Conservation (phyloP, 2,113 vertebrate genomes). For the Phaethon lepturus region DNA sequence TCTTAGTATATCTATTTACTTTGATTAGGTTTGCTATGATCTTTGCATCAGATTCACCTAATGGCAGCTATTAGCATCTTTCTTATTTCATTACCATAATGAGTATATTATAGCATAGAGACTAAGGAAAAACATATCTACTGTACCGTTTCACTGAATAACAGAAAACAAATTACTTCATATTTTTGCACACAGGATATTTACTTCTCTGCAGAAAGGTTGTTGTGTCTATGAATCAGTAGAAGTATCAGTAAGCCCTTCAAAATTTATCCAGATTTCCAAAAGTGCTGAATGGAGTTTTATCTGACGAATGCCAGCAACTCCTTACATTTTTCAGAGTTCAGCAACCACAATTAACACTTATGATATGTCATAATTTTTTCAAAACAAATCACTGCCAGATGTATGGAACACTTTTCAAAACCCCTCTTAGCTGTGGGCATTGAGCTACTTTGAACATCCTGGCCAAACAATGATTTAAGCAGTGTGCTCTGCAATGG, state of each 20-base stretch:
- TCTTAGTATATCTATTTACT: not conserved
- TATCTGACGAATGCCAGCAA: not conserved
- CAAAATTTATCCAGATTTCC: not conserved
- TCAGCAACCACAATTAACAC: not conserved
- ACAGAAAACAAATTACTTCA: not conserved
- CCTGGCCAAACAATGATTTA: not conserved
- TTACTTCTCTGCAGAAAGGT: not conserved
- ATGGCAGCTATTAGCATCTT: not conserved
- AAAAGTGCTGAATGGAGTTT: not conserved
- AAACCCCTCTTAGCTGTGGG: not conserved
- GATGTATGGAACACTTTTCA: not conserved
- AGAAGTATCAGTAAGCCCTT: not conserved
- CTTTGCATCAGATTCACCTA: not conserved
- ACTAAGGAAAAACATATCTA: not conserved
- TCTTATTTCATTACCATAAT: not conserved
- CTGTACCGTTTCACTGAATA: not conserved
- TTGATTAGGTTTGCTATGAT: not conserved
- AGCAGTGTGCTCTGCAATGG: not conserved
- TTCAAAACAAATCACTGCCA: not conserved
- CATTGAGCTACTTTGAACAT: not conserved
- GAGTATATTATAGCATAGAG: not conserved
- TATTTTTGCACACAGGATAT: not conserved
- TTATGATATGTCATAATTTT: accelerated
- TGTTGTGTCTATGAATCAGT: not conserved
- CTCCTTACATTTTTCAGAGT: not conserved